Conservation (phyloP, 2,113 vertebrate genomes). For the Antigone vipio region DNA sequence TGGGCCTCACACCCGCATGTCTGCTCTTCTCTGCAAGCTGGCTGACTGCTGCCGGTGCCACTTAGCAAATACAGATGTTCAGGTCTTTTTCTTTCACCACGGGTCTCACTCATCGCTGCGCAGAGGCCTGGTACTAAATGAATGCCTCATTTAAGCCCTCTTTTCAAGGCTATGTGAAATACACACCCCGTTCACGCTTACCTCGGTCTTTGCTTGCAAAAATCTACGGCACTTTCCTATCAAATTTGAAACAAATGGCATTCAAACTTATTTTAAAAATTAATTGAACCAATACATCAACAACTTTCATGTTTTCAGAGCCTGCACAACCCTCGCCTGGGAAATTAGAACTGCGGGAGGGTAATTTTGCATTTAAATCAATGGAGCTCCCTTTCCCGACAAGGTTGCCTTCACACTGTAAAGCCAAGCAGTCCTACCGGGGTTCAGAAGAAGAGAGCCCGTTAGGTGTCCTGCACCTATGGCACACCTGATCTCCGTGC, state of each 20-base stretch:
- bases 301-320: conserved; percentile 47
- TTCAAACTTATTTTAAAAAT: conserved; percentile 43
- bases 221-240: neutral
- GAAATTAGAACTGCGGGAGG: conserved; percentile 41
- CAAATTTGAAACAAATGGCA: conserved; percentile 11
- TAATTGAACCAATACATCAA: conserved; percentile 63
- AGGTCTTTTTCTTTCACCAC: conserved; percentile 14
- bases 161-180: neutral
- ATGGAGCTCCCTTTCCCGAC: neutral
- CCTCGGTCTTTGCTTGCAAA: neutral
- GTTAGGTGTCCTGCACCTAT: neutral
- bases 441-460: neutral
- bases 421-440: neutral
- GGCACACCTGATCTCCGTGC: neutral
- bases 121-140: neutral
- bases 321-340: neutral
- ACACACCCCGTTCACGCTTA: neutral
- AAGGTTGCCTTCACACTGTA: neutral
- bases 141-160: neutral
- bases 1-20: neutral
- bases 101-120: neutral
- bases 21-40: conserved; percentile 7
- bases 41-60: conserved; percentile 11
- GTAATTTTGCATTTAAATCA: conserved; percentile 58
- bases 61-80: conserved; percentile 52